Conservation (phyloP, 2,888 invertebrate species). For the Leucophora obtusa region DNA sequence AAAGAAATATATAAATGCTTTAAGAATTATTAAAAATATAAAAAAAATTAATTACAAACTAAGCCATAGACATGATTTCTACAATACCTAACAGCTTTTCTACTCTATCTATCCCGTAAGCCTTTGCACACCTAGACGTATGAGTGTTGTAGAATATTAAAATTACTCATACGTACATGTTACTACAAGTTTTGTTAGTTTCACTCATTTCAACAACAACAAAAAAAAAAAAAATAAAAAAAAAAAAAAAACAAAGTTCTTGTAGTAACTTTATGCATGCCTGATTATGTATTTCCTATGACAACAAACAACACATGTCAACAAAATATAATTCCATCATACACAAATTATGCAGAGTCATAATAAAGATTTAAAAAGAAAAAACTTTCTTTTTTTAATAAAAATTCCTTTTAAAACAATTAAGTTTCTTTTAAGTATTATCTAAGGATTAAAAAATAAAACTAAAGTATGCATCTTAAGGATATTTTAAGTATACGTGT, state of each 20-base stretch:
- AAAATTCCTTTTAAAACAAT: neutral
- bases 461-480: too few species aligned
- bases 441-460: too few species aligned
- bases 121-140: neutral
- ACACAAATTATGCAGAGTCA: constrained; percentile 13
- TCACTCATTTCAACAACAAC: neutral
- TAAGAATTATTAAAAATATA: too few species aligned
- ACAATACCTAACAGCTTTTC: too few species aligned
- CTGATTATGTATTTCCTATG: neutral
- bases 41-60: too few species aligned
- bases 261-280: neutral
- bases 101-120: too few species aligned
- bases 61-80: too few species aligned
- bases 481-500: too few species aligned
- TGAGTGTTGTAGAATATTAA: neutral
- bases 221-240: neutral
- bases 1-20: neutral
- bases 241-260: neutral
- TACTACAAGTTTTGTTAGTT: neutral
- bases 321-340: neutral
- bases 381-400: neutral
- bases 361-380: constrained; percentile 10
- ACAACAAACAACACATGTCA: neutral
- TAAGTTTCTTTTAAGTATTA: too few species aligned
- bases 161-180: neutral